These are phyloP conservation scores for Tretioscincus oriximinensis DNA, from an alignment of 2,113 vertebrate genomes.

Conservation along the genomic window DNA sequence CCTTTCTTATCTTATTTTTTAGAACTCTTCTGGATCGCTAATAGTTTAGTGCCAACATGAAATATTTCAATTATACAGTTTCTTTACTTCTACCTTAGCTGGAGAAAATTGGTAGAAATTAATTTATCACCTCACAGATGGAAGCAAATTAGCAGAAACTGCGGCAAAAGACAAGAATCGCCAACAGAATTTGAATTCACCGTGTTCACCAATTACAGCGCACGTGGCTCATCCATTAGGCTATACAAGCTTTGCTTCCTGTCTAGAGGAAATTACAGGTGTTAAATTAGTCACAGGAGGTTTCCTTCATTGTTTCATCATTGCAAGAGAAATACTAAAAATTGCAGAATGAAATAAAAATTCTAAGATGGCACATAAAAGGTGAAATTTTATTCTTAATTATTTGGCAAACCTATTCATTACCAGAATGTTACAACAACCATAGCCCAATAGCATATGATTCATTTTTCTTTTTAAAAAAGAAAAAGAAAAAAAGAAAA, in stretches of 20 bases:
- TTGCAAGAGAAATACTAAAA: constrained; percentile 22
- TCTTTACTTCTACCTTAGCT: constrained; percentile 42
- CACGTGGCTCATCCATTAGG: constrained; percentile 43
- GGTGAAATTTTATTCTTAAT: not conserved
- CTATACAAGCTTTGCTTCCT: constrained; percentile 51
- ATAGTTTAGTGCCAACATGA: constrained; percentile 25
- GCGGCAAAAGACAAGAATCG: constrained; percentile 47
- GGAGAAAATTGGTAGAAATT: constrained; percentile 51
- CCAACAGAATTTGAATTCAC: constrained; percentile 54
- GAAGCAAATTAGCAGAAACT: constrained; percentile 55
- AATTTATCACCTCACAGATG: constrained; percentile 50
- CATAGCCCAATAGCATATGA: constrained; percentile 1
- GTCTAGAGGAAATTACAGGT: constrained; percentile 43
- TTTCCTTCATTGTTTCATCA: constrained; percentile 27
- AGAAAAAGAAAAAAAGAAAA: too few species aligned
- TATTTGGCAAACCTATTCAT: not conserved
- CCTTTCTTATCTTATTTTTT: constrained; percentile 17
- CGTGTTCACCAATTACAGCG: constrained; percentile 32
- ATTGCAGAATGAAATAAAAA: not conserved
- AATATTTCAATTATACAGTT: constrained; percentile 28
- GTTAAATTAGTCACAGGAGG: constrained; percentile 38
- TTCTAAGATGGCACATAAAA: not conserved
- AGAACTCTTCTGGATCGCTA: constrained; percentile 13
- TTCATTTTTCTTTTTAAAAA: not conserved
- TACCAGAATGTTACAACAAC: not conserved